Base-by-base conservation (phyloP, 1,140 invertebrate species). In the Polypedilum pembai region DNA sequence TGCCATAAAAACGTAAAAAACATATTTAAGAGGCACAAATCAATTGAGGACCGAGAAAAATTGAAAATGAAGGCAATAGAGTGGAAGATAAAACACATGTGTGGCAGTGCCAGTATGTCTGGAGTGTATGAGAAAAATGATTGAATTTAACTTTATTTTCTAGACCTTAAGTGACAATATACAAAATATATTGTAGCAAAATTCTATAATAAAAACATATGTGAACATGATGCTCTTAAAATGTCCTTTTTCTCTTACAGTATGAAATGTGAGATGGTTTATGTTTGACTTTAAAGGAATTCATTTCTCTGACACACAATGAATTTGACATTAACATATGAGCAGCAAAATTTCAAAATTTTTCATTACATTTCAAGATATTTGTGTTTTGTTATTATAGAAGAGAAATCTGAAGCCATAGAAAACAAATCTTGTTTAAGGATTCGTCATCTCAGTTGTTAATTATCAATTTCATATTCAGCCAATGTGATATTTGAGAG, bases 201-300 rank as follows among this genome's bases (percentile, higher is more conserved):
- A n/a, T 56, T 56, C n/a, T 15, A n/a, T 12, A 56, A 56, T 56
- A 15, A 12, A 12, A 56, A 56, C 45, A 56, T 56, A 56, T 56
- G 45, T 56, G 45, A 56, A 15, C 45, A 56, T n/a, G 24, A 33
- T 33, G 24, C 24, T 33, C 24, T 56, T 69, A 20, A 3, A 7
- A 69, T 69, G 65, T 69, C 65, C 65, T 69, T 69, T 69, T 69
- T n/a, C 2, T 12, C n/a, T n/a, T n/a, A n/a, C n/a, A n/a, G n/a
- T n/a, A 12, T 56, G 45, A 56, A 69, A 69, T 69, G 8, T 69
- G 65, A 69, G 65, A 69, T 18, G 17, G 8, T 69, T 69, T 69
- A 69, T 69, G 17, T 69, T 69, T 69, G n/a, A 56, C 45, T 56
- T 56, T 56, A 56, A 12, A 56, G 45, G n/a, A 56, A 56, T 56